phyloP scores from a whole-genome alignment of 2,888 invertebrate genomes.

The Apodemia hepburni region DNA sequence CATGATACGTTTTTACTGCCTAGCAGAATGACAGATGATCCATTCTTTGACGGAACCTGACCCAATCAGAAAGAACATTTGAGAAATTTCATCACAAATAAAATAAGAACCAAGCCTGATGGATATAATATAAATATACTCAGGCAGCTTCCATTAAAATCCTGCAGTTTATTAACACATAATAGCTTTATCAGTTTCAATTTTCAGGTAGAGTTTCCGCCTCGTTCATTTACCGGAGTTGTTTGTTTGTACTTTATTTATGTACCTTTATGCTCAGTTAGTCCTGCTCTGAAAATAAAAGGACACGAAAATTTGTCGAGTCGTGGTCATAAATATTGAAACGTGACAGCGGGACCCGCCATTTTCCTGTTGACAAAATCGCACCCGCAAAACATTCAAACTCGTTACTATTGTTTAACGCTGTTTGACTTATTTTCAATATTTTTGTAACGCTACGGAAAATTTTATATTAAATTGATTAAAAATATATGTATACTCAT shows the following conservation, averaged over 20 bases:
- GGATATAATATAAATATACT: not conserved
- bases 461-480: too few species aligned
- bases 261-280: slow-evolving; percentile 58
- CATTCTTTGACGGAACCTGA: too few species aligned
- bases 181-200: slow-evolving; percentile 29
- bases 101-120: too few species aligned
- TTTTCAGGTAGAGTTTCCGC: slow-evolving; percentile 31
- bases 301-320: slow-evolving; percentile 67
- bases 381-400: slow-evolving; percentile 70
- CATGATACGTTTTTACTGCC: too few species aligned
- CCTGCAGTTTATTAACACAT: not conserved
- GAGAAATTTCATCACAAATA: too few species aligned
- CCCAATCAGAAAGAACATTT: too few species aligned
- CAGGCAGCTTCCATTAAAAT: not conserved
- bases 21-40: too few species aligned
- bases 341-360: slow-evolving; percentile 68
- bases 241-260: slow-evolving; percentile 54
- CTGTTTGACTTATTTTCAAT: too few species aligned
- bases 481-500: too few species aligned
- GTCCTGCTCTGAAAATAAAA: slow-evolving; percentile 59
- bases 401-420: slow-evolving; percentile 48
- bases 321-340: slow-evolving; percentile 67
- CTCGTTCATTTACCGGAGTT: slow-evolving; percentile 35
- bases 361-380: slow-evolving; percentile 78
- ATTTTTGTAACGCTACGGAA: too few species aligned